These are phyloP conservation scores for Endotricha flammealis DNA, from an alignment of 2,888 invertebrate genomes.

Conservation along the genomic window DNA sequence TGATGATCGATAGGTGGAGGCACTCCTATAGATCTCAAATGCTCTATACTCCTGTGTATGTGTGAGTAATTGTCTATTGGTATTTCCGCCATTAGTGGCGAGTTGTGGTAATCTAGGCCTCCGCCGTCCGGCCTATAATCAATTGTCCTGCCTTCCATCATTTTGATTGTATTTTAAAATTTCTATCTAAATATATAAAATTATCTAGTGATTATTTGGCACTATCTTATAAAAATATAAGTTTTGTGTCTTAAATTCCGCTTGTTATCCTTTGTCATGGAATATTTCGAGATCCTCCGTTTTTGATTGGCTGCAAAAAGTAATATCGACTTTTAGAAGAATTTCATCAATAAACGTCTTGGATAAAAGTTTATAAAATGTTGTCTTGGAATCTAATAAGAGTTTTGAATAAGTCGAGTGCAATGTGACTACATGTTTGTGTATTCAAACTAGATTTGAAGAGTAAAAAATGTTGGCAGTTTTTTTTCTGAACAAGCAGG, in stretches of 20 bases:
- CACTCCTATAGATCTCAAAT: conserved; percentile 79
- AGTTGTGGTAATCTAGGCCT: conserved; percentile 82
- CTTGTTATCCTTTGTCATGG: conserved; percentile 62
- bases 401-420: conserved; percentile 2
- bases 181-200: conserved; percentile 69
- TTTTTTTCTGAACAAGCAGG: conserved; percentile 59
- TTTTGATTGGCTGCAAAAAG: conserved; percentile 61
- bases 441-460: conserved; percentile 61
- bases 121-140: conserved; percentile 78
- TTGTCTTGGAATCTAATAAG: conserved; percentile 27
- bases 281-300: conserved; percentile 71
- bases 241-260: conserved; percentile 42
- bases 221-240: conserved; percentile 72
- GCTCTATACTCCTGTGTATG: conserved; percentile 82
- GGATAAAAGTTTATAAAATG: conserved; percentile 44
- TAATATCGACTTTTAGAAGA: too few relatives aligned
- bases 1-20: conserved; percentile 69
- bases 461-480: conserved; percentile 46
- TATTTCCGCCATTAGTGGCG: conserved; percentile 82
- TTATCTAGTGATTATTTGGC: conserved; percentile 60
- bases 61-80: conserved; percentile 82
- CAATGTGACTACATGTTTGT: conserved; percentile 20
- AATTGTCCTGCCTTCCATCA: conserved; percentile 77
- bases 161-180: conserved; percentile 51
- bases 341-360: too few relatives aligned